Conservation (phyloP, 2,888 invertebrate genomes). For the Ophion obscuratus region DNA sequence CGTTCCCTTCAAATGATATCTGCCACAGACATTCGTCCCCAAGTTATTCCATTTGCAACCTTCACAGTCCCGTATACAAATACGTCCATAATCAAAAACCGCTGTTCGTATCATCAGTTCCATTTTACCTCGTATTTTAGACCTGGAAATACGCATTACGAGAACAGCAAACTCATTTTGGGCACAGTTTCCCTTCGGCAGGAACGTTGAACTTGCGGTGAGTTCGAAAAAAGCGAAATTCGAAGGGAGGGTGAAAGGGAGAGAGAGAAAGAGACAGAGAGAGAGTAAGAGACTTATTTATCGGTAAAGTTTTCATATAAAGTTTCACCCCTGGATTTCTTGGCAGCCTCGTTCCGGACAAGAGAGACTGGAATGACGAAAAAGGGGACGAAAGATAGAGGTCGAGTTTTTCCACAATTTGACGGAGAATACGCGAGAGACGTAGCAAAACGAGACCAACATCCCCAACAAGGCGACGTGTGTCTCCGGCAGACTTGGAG, state of each 20-base stretch:
- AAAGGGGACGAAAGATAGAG: constrained; percentile 34
- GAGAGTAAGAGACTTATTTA: constrained; percentile 68
- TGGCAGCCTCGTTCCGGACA: constrained; percentile 25
- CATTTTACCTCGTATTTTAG: background rate
- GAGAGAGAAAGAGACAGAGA: constrained; percentile 25
- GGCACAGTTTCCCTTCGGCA: background rate
- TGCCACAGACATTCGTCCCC: background rate
- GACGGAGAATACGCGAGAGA: constrained; percentile 41
- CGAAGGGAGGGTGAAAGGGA: background rate
- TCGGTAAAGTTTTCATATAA: constrained; percentile 69
- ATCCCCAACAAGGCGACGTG: constrained; percentile 26
- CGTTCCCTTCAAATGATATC: background rate
- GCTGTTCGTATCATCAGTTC: background rate
- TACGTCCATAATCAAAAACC: background rate
- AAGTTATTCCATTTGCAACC: background rate
- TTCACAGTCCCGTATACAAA: background rate
- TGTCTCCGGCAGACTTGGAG: constrained; percentile 29
- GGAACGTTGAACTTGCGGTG: constrained; percentile 22
- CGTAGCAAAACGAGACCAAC: constrained; percentile 34
- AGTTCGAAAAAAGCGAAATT: constrained; percentile 3
- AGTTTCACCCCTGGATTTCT: constrained; percentile 62
- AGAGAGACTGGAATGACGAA: constrained; percentile 5
- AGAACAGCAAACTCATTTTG: constrained; percentile 12
- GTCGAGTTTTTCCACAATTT: constrained; percentile 45
- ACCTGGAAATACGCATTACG: constrained; percentile 26